Conservation (phyloP, 2,113 vertebrate genomes). For the Neopipo cinnamomea region DNA sequence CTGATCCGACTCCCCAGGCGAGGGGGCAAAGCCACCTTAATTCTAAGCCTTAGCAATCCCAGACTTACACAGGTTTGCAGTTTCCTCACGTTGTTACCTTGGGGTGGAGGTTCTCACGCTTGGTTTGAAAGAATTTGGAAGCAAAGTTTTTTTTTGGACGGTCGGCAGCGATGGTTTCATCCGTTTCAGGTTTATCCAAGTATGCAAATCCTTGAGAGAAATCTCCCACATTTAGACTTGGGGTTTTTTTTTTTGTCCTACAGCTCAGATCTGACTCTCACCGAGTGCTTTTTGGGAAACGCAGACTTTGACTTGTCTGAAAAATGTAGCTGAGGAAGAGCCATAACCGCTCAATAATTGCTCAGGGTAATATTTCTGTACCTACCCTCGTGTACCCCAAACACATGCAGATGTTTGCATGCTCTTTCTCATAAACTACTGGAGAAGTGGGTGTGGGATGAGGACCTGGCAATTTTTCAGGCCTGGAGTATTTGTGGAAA, state of each 20-base stretch:
- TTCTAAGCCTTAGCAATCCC: background rate
- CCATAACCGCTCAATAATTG: conserved; percentile 54
- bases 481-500: conserved; percentile 58
- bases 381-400: conserved; percentile 45
- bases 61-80: background rate
- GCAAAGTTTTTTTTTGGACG: background rate
- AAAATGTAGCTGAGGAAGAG: conserved; percentile 42
- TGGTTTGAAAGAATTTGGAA: background rate
- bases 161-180: background rate
- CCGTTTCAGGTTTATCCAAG: background rate
- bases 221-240: background rate
- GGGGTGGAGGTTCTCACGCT: background rate
- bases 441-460: conserved; percentile 56
- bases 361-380: conserved; percentile 46
- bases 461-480: conserved; percentile 62
- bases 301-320: conserved; percentile 11
- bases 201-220: background rate
- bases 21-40: background rate
- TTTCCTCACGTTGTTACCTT: background rate
- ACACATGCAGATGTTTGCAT: conserved; percentile 57
- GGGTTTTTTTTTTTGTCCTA: background rate
- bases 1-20: background rate
- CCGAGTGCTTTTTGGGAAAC: background rate
- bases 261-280: background rate
- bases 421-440: conserved; percentile 58